Conservation (phyloP, 2,113 vertebrate species). For the Poeciliopsis retropinna region DNA sequence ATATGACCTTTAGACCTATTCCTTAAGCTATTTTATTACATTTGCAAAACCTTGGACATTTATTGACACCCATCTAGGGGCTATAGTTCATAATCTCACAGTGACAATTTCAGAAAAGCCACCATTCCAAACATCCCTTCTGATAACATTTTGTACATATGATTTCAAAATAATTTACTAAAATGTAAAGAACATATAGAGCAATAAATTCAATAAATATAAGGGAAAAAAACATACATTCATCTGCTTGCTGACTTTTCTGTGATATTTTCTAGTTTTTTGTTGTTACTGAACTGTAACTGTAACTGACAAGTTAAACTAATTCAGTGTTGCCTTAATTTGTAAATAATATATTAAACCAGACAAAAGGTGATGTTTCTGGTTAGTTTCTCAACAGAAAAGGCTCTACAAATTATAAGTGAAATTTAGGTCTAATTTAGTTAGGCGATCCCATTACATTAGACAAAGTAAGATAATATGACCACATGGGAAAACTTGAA, state of each 20-base stretch:
- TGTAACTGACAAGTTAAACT: background rate
- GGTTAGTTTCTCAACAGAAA: background rate
- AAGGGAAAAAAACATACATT: background rate
- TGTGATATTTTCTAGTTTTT: background rate
- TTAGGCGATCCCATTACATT: background rate
- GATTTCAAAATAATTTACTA: background rate
- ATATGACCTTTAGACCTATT: background rate
- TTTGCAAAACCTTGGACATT: no score
- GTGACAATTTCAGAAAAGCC: no score
- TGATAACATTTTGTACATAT: no score
- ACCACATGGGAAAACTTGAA: background rate
- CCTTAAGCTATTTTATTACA: no score
- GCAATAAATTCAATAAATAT: background rate
- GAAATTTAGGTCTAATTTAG: background rate
- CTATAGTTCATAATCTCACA: no score
- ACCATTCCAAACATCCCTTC: no score
- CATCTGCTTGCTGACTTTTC: background rate
- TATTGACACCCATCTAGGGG: no score
- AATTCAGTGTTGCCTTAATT: background rate
- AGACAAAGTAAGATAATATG: conserved; percentile 5
- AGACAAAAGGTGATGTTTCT: background rate
- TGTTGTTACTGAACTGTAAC: background rate
- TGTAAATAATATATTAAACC: no score
- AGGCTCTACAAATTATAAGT: background rate
- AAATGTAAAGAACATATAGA: background rate